phyloP scores from a whole-genome alignment of 2,888 invertebrate genomes.

The Sesia bembeciformis region DNA sequence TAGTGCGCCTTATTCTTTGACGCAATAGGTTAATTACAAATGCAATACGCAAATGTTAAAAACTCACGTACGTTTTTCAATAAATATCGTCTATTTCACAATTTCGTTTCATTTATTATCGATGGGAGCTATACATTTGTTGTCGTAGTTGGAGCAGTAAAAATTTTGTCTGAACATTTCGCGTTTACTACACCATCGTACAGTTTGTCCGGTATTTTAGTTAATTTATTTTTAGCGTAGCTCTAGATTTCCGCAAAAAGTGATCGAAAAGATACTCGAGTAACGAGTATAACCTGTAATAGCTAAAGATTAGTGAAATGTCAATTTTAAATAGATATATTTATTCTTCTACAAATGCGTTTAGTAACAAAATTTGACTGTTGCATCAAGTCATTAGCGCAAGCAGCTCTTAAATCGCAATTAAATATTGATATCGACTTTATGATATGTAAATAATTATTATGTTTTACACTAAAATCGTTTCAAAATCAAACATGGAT shows the following conservation, averaged over 20 bases:
- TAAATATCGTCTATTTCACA: not conserved
- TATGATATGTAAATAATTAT: no score
- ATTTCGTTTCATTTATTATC: not conserved
- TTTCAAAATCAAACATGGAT: no score
- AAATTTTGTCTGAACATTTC: constrained; percentile 13
- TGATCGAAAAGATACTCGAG: constrained; percentile 21
- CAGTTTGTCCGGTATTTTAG: constrained; percentile 39
- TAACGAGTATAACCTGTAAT: no score
- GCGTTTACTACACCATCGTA: constrained; percentile 31
- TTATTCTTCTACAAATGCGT: no score
- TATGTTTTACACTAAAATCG: no score
- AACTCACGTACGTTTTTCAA: not conserved
- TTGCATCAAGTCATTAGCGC: no score
- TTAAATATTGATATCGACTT: no score
- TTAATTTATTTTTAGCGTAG: constrained; percentile 49
- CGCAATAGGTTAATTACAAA: not conserved
- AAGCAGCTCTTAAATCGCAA: no score
- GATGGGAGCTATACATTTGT: not conserved
- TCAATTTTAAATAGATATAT: no score
- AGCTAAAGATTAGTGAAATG: no score
- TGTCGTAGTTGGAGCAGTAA: constrained; percentile 3
- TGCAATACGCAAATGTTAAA: not conserved
- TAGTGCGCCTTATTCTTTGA: not conserved
- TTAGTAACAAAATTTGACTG: no score
- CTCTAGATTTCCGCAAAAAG: constrained; percentile 39